Evolutionary conservation across 2,888 invertebrate species (phyloP), one percentile per base, ranked within the genome.

Genomic region (Allygus modestus): DNA sequence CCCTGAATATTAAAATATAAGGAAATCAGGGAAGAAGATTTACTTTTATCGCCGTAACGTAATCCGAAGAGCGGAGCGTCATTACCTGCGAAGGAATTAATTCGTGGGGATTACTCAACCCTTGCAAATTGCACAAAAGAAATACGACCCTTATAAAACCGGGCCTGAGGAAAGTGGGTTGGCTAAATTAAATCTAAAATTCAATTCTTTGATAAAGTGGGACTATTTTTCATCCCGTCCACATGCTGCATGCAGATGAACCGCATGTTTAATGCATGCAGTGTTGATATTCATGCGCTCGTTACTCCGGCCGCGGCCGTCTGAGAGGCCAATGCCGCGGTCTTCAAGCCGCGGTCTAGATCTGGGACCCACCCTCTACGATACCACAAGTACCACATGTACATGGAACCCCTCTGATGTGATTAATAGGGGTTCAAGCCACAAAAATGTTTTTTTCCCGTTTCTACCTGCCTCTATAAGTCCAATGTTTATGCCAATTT

Each of bases 141-240:
- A 20, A 58, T 7, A 58, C 58, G 58, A 58, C 58, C 23, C 23
- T 58, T 23, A 23, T 23, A 23, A 58, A 58, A 23, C 58, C 58
- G 23, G 2, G 46, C 9, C 23, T n/a, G 58, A 58, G 58, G 23
- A 31, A 69, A 69, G 17, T 33, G 33, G 69, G 69, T 69, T 69
- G 31, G 69, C 69, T 17, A 69, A 69, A 69, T 69, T 69, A 69
- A 69, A 69, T 69, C 69, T 69, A 69, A 69, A 31, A 69, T 69
- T 69, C 69, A 69, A 69, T 69, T 69, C 69, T 69, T 7, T 69
- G 69, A 69, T 69, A 33, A 69, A 69, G 31, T 69, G 69, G 17
- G 31, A 26, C 69, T 15, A 69, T 58, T 23, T 15, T 17, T 33
- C 31, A 69, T 7, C 61, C 15, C 20, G 28, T 61, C 28, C 33